Conservation (phyloP, 2,888 invertebrate species). For the Eurois occulta region DNA sequence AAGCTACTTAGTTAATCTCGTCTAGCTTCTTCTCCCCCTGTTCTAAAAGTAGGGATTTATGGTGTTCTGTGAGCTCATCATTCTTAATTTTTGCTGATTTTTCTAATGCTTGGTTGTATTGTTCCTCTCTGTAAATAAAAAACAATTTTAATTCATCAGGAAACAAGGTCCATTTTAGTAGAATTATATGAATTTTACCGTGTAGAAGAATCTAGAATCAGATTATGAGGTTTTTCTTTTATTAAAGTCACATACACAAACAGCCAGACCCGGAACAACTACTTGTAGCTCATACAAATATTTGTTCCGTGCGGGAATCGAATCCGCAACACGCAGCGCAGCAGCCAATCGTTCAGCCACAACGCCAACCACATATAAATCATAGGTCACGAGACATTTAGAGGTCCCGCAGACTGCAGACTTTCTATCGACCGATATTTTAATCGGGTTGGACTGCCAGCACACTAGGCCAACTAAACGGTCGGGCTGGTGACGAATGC, state of each 20-base stretch:
- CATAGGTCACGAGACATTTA: too few species aligned
- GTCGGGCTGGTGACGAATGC: too few species aligned
- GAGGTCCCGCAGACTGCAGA: too few species aligned
- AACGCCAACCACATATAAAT: background rate
- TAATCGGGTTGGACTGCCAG: too few species aligned
- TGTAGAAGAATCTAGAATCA: background rate
- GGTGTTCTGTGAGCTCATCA: slow-evolving; percentile 80
- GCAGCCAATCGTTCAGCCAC: too few species aligned
- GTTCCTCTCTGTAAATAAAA: slow-evolving; percentile 77
- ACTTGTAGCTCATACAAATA: background rate
- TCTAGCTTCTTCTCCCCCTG: slow-evolving; percentile 75
- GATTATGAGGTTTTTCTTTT: background rate
- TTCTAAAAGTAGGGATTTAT: slow-evolving; percentile 75
- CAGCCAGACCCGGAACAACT: background rate
- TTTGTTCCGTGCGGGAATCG: background rate
- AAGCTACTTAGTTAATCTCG: slow-evolving; percentile 59
- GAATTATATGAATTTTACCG: background rate
- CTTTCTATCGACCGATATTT: too few species aligned
- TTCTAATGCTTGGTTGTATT: slow-evolving; percentile 80
- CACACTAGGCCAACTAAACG: too few species aligned
- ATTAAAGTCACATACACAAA: too few species aligned
- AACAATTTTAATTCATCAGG: slow-evolving; percentile 2
- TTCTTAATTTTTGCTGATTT: slow-evolving; percentile 80
- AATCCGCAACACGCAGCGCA: background rate
- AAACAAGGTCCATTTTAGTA: background rate